These are phyloP conservation scores for Phthorimaea operculella DNA, from an alignment of 1,140 invertebrate species.

Conservation along the genomic window DNA sequence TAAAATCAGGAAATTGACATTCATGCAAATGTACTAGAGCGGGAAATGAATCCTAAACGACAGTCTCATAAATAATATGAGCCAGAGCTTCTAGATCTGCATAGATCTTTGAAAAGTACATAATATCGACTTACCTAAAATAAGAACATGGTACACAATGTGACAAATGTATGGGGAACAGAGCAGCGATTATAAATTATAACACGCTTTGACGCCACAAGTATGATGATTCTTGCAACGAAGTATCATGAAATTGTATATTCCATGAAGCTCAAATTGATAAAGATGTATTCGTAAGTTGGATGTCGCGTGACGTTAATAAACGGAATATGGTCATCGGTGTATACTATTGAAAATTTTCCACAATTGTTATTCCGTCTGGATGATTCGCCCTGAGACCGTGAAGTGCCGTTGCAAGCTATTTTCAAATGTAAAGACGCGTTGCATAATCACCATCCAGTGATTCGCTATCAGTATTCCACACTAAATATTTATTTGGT, in stretches of 20 bases:
- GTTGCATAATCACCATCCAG: constrained; percentile 60
- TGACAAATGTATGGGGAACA: too few relatives aligned
- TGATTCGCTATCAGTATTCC: constrained; percentile 60
- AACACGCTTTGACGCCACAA: too few relatives aligned
- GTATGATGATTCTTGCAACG: too few relatives aligned
- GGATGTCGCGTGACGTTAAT: not conserved
- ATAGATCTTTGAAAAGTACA: constrained; percentile 48
- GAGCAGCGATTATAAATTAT: too few relatives aligned
- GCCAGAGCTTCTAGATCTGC: constrained; percentile 35
- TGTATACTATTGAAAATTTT: constrained; percentile 55
- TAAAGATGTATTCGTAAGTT: constrained; percentile 8
- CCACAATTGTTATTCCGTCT: constrained; percentile 62
- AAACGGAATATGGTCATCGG: constrained; percentile 46
- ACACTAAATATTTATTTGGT: constrained; percentile 59
- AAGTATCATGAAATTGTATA: not conserved
- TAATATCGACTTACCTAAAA: constrained; percentile 1
- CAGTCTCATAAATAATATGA: constrained; percentile 58
- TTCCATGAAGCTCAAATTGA: not conserved
- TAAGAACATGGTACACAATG: too few relatives aligned
- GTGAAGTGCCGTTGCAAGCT: constrained; percentile 58
- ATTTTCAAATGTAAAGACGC: constrained; percentile 61
- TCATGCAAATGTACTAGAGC: constrained; percentile 63
- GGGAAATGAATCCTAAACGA: constrained; percentile 59
- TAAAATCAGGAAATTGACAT: constrained; percentile 60
- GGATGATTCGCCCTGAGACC: constrained; percentile 53